Evolutionary conservation across 2,797 vertebrate species (phyloP).

Genomic region (Tolypeutes matacus): DNA sequence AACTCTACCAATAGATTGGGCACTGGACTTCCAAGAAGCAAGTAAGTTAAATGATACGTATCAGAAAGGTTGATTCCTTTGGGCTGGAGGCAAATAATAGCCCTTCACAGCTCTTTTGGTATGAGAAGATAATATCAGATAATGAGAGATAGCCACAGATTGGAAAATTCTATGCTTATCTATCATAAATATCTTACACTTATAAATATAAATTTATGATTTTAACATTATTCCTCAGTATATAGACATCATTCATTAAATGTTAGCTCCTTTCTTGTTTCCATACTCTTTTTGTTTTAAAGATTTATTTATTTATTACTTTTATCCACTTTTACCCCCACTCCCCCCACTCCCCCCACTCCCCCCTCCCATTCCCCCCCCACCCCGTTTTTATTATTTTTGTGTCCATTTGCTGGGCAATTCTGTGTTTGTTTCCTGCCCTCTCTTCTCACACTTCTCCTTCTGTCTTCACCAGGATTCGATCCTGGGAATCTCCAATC

Average conservation of each 20-base stretch:
- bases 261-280: constrained; percentile 8
- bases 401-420: no score
- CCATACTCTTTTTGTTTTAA: no score
- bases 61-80: constrained; percentile 5
- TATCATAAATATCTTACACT: background rate
- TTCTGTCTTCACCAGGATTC: no score
- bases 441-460: no score
- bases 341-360: no score
- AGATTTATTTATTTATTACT: no score
- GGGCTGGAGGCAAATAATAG: background rate
- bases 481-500: no score
- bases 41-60: background rate
- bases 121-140: background rate
- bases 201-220: background rate
- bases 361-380: no score
- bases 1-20: background rate
- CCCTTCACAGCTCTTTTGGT: background rate
- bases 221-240: constrained; percentile 32
- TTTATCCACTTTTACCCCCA: no score
- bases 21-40: background rate
- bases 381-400: no score
- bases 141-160: background rate
- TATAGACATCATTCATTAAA: background rate
- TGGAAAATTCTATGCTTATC: background rate
- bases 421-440: no score